Base-by-base conservation (phyloP, 2,797 vertebrate genomes). In the Eurystomus glaucurus region DNA sequence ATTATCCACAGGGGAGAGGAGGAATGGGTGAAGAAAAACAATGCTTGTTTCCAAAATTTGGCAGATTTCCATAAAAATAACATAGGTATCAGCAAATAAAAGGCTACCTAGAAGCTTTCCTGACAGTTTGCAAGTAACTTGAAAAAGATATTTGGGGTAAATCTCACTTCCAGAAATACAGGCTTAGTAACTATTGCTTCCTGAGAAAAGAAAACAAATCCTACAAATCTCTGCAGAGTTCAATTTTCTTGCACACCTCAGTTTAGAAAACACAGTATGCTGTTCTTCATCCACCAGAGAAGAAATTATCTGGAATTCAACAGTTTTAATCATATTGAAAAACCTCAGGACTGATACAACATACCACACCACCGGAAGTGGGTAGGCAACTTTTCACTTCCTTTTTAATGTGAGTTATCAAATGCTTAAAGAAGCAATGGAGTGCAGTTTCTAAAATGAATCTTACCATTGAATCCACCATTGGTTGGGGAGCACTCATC, bases 1-100 rank as follows among this genome's bases (percentile, higher is more conserved):
- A 91, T 90, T 85, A 93, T 86, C 39, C 65, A 72, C 65, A 71
- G 18, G 57, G 58, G 46, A 82, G 28, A 81, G 60, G 48, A 90
- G n/a, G 45, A 91, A 85, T 12, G 22, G 80, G n/a, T 16, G 87
- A 85, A 87, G 55, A 80, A 85, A 91, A 88, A 31, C 19, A 75
- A 64, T 58, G 78, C n/a, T 80, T 70, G 22, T 55, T 93, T 72
- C 64, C 39, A 58, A 91, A 91, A 88, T 86, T 3, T 85, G 68
- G 71, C 51, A 2, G 28, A 71, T 52, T 65, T 71, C 64, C 69
- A 58, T 45, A 48, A 93, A 91, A 97, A 52, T 19, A 85, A 45
- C 43, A 64, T 2, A 88, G 57, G n/a, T 71, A 71, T 55, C 35
- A 75, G 57, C 14, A 87, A 88, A 87, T 26, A 80, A 25, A 92